Conservation (phyloP, 2,888 invertebrate species). For the Shargacucullia verbasci region DNA sequence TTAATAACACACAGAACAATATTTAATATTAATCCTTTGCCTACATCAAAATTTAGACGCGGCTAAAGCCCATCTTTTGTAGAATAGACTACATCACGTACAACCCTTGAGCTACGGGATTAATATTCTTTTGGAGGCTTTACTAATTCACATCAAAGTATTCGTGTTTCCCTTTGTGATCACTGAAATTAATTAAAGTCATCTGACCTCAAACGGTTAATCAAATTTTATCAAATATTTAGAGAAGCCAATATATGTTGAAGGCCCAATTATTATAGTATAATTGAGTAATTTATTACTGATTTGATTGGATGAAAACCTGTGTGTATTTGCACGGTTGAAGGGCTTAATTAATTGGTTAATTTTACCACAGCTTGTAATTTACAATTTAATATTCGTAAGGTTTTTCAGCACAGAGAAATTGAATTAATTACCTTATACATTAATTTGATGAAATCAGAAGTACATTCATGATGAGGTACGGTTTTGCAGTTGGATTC, state of each 20-base stretch:
- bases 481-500: conserved; percentile 94
- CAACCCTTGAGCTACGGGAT: neutral
- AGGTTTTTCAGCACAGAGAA: too few species aligned
- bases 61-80: conserved; percentile 15
- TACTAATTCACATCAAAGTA: conserved; percentile 33
- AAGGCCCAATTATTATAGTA: conserved; percentile 23
- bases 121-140: conserved; percentile 32
- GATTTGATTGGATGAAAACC: too few species aligned
- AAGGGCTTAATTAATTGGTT: too few species aligned
- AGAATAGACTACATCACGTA: conserved; percentile 8
- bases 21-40: conserved; percentile 13
- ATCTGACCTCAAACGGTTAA: conserved; percentile 32
- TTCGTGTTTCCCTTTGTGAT: conserved; percentile 29
- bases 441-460: too few species aligned
- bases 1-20: neutral
- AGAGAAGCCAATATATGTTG: conserved; percentile 11
- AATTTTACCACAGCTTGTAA: too few species aligned
- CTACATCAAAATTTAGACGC: conserved; percentile 24
- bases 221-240: conserved; percentile 22
- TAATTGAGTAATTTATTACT: conserved; percentile 15
- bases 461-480: too few species aligned
- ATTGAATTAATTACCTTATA: too few species aligned
- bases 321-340: too few species aligned
- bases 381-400: too few species aligned
- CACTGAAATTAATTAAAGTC: conserved; percentile 41